These are phyloP conservation scores for Ooceraea biroi DNA, from an alignment of 1,140 invertebrate species.

Conservation along the genomic window DNA sequence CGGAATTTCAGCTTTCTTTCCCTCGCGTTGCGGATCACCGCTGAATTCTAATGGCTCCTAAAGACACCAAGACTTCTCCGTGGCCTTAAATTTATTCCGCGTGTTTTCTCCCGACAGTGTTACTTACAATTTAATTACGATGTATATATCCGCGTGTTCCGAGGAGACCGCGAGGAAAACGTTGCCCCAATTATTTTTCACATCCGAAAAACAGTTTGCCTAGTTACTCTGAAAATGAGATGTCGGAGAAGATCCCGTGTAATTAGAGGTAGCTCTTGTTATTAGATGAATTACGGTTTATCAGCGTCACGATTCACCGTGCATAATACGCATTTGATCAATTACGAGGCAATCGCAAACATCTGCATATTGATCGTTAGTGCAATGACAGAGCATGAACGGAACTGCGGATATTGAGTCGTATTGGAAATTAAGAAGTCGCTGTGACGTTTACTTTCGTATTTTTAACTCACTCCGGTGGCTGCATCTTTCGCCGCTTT, in stretches of 20 bases:
- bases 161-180: conserved; percentile 7
- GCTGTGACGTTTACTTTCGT: too few relatives aligned
- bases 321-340: background rate
- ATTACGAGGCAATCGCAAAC: background rate
- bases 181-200: background rate
- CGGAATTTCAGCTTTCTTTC: conserved; percentile 47
- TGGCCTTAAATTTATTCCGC: conserved; percentile 53
- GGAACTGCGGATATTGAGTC: background rate
- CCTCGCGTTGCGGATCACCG: conserved; percentile 45
- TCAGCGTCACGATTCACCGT: background rate
- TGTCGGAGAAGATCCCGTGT: background rate
- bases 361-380: background rate
- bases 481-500: background rate
- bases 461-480: conserved; percentile 3
- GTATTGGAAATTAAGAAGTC: conserved; percentile 19
- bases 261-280: conserved; percentile 20
- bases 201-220: conserved; percentile 9
- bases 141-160: conserved; percentile 19
- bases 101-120: conserved; percentile 27
- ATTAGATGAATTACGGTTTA: background rate
- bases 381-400: background rate
- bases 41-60: conserved; percentile 60
- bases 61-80: conserved; percentile 42
- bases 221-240: background rate
- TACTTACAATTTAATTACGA: conserved; percentile 61